Percentiles rank a stretch among this genome's conserved stretches.
Conservation (phyloP, 1,140 invertebrate species). For the Tenebrio molitor region DNA sequence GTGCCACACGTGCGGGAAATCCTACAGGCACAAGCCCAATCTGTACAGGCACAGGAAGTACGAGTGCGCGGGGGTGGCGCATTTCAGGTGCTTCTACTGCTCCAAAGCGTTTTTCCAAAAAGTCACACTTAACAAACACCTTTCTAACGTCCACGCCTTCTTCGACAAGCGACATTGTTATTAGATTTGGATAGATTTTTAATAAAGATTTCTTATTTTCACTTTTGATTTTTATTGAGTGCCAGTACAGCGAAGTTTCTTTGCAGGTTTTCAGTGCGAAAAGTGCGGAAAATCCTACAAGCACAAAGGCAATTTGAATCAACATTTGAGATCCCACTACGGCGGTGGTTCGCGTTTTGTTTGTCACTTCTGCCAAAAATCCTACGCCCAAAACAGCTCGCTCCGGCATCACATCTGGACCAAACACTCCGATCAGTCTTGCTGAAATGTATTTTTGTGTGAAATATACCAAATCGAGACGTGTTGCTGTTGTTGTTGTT, state of each 20-base stretch:
- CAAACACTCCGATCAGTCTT: background rate
- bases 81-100: slow-evolving; percentile 50
- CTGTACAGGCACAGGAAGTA: slow-evolving; percentile 42
- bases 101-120: slow-evolving; percentile 37
- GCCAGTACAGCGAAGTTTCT: background rate
- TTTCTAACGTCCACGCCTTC: background rate
- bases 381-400: slow-evolving; percentile 21
- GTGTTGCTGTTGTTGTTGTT: too few species aligned
- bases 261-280: slow-evolving; percentile 40
- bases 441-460: background rate
- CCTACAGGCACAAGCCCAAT: background rate
- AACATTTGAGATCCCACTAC: slow-evolving; percentile 68
- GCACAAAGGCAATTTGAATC: slow-evolving; percentile 52
- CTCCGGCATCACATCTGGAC: background rate
- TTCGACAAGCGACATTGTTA: background rate
- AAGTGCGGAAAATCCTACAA: slow-evolving; percentile 55
- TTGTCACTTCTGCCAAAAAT: slow-evolving; percentile 64
- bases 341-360: slow-evolving; percentile 69
- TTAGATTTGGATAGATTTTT: too few species aligned
- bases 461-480: background rate
- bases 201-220: too few species aligned
- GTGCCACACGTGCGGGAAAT: too few species aligned
- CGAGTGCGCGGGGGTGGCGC: slow-evolving; percentile 48
- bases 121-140: background rate
- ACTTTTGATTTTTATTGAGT: background rate